A percentile compares a stretch with the other conserved stretches of the same genome.
Evolutionary conservation across 2,888 invertebrate genomes (phyloP).

Genomic region (Hecatera dysodea): DNA sequence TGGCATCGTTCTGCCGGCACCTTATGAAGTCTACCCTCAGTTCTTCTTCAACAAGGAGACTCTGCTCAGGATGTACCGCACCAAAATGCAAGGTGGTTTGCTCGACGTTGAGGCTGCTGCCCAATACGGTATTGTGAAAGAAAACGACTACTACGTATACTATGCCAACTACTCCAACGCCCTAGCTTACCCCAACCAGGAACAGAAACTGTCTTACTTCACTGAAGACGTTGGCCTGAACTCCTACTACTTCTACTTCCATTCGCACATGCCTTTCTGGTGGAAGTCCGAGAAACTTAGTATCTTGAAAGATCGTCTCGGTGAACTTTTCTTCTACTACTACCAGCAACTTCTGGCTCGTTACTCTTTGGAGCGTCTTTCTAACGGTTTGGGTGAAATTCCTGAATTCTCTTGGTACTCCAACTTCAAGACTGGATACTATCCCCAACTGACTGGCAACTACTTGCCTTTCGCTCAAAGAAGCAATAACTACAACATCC

Average conservation of each 20-base stretch:
- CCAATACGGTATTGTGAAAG: conserved; percentile 83
- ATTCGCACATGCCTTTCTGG: conserved; percentile 92
- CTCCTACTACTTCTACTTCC: conserved; percentile 92
- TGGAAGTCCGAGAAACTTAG: conserved; percentile 89
- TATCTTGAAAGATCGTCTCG: conserved; percentile 90
- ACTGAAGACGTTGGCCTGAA: conserved; percentile 93
- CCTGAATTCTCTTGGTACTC: conserved; percentile 92
- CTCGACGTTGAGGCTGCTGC: conserved; percentile 75
- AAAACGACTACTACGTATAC: conserved; percentile 84
- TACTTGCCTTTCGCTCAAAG: conserved; percentile 90
- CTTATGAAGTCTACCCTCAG: conserved; percentile 93
- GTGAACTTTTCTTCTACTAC: conserved; percentile 92
- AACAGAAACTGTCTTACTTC: conserved; percentile 92
- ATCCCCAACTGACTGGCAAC: conserved; percentile 69
- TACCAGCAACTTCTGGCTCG: conserved; percentile 93
- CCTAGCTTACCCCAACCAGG: conserved; percentile 88
- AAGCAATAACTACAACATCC: conserved; percentile 91
- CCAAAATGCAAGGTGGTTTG: conserved; percentile 83
- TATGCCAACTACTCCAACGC: conserved; percentile 91
- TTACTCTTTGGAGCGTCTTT: conserved; percentile 93
- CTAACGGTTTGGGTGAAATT: conserved; percentile 92
- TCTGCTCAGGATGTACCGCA: conserved; percentile 83
- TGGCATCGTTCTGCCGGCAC: conserved; percentile 91
- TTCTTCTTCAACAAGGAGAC: conserved; percentile 92
- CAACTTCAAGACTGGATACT: conserved; percentile 86